Conservation (phyloP, 2,888 invertebrate species). For the Caenorhabditis virilis region DNA sequence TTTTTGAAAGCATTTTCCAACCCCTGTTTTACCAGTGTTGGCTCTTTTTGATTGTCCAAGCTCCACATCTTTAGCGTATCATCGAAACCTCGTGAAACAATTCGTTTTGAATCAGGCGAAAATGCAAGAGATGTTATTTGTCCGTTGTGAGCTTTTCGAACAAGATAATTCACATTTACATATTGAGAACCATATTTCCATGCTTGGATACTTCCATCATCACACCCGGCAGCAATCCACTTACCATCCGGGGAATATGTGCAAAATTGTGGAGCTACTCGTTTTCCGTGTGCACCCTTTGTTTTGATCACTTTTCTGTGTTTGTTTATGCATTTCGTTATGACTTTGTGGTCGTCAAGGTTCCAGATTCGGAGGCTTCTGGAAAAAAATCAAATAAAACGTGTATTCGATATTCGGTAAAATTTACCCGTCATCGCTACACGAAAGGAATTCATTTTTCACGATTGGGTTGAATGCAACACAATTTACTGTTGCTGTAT, state of each 20-base stretch:
- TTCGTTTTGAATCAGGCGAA: conserved; percentile 77
- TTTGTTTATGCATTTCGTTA: conserved; percentile 65
- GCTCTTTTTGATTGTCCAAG: conserved; percentile 80
- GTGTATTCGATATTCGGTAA: not conserved
- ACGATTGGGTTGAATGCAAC: conserved; percentile 92
- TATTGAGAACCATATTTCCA: conserved; percentile 93
- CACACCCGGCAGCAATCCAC: conserved; percentile 87
- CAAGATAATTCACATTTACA: conserved; percentile 81
- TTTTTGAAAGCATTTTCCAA: conserved; percentile 81
- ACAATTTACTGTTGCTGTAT: conserved; percentile 85
- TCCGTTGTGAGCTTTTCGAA: conserved; percentile 75
- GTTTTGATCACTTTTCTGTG: conserved; percentile 64
- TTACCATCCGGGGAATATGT: conserved; percentile 69
- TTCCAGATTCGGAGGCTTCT: conserved; percentile 88
- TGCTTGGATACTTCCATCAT: conserved; percentile 92
- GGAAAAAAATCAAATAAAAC: conserved; percentile 28
- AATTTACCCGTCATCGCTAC: conserved; percentile 82
- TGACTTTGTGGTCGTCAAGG: conserved; percentile 76
- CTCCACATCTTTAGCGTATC: conserved; percentile 88
- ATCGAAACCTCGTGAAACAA: conserved; percentile 73
- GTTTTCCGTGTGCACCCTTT: conserved; percentile 61
- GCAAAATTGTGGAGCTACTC: conserved; percentile 60
- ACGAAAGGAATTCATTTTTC: conserved; percentile 90
- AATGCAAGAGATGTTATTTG: conserved; percentile 78
- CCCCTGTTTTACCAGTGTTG: conserved; percentile 77